Evolutionary conservation across 2,113 vertebrate species (phyloP), one percentile per base, ranked within the genome.

Genomic region (Rhegmatorhina hoffmannsi): DNA sequence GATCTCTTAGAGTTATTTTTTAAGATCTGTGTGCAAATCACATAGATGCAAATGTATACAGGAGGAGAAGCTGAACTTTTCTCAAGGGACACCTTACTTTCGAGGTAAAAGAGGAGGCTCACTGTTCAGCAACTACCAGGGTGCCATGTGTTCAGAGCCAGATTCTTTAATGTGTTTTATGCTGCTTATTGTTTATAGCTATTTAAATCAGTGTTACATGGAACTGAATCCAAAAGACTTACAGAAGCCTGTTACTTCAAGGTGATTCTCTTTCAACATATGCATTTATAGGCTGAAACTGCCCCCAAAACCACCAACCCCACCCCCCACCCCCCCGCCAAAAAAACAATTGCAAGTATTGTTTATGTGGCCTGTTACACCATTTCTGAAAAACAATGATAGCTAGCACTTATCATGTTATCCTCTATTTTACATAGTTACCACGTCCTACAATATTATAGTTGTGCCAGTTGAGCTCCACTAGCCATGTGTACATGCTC

Each of bases 401-500:
- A 67, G 77, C 26, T 63, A 64, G 34, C 33, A 77, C 2, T 43
- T 34, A 44, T 78, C 34, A 9, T 5, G 16, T 62, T 56, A 16
- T 70, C 13, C 14, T 67, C 75, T 73, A 64, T 85, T 87, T 94
- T 49, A 72, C 5, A 4, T 19, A 60, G 74, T 56, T 82, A 34
- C 11, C 20, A 34, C 26, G 29, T 78, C 33, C 49, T 75, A 76
- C 75, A 81, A 82, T 4, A 2, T 31, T 64, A 55, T 6, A 31
- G 20, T 36, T 56, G 16, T 81, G 23, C 33, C 14, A 76, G 49
- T 2, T 83, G 66, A 77, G 67, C 33, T 84, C 25, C 5, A 93
- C 13, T 46, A 92, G 66, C 33, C 26, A 28, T 0, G 0, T 33
- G 31, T 43, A 38, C 4, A 2, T 3, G 7, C 10, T 77, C 26